Evolutionary conservation across 2,888 invertebrate species (phyloP), one percentile per base, ranked within the genome.

Genomic region (Nomada goodeniana): DNA sequence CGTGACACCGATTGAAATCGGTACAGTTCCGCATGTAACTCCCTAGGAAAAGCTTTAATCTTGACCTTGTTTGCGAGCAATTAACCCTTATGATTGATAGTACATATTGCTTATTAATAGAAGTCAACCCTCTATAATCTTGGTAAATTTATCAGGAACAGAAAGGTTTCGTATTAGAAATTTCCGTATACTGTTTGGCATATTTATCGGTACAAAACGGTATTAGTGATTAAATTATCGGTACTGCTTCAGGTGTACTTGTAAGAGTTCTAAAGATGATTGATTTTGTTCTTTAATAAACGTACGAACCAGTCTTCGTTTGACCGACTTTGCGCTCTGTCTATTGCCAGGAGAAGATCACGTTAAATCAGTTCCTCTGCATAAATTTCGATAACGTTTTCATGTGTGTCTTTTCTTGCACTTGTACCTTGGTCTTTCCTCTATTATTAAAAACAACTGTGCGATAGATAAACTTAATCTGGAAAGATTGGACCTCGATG

Each of bases 401-500:
- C 9, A 53, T 36, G 36, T 36, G 36, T 36, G 36, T 36, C 36
- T 7, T 7, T 36, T 36, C n/a, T 23, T 29, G 29, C 11, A 42
- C 20, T 63, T 52, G 68, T 72, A 79, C 73, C 57, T 79, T 72
- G 72, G 55, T 80, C 72, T 80, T 64, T 64, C n/a, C 47, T 57
- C 61, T 57, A 80, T 79, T 80, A 59, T 50, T 80, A 57, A 68
- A 72, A 72, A 67, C 29, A 68, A 29, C 23, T 2, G 5, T 5
- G 15, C 11, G 80, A 80, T 72, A 80, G 80, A 80, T 72, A 80
- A 80, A 68, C 18, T 61, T 80, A 80, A 80, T 72, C 80, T n/a
- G 9, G 15, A 23, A 20, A 68, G 68, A 80, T 79, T 68, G 63
- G 5, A 68, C n/a, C 36, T 36, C 36, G 36, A 36, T 36, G 20